These are phyloP conservation scores for Pterocles gutturalis DNA, from an alignment of 2,113 vertebrate species.

Conservation along the genomic window DNA sequence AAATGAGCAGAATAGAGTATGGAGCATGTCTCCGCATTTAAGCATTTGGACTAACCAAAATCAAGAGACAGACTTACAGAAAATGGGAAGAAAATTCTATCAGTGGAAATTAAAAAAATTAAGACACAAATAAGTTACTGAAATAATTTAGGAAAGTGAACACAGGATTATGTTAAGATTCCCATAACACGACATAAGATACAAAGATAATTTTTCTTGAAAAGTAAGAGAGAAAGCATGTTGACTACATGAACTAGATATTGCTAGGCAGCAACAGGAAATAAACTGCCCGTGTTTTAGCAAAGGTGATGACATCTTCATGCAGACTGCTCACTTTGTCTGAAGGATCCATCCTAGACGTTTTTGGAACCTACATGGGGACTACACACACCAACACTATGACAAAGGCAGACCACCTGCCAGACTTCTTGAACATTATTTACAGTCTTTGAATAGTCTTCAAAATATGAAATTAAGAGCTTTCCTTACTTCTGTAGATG, in stretches of 20 bases:
- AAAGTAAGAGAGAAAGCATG: not conserved
- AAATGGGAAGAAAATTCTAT: not conserved
- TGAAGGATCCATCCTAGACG: not conserved
- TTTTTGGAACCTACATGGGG: not conserved
- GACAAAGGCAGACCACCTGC: not conserved
- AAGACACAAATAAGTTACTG: not conserved
- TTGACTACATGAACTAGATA: not conserved
- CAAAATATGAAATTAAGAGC: not conserved
- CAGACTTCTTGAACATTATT: not conserved
- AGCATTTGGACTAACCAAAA: not conserved
- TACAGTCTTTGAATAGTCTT: not conserved
- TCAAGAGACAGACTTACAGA: not conserved
- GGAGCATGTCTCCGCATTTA: not conserved
- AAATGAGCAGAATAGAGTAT: not conserved
- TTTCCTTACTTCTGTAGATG: not conserved
- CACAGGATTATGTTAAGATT: not conserved
- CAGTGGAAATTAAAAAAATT: not conserved
- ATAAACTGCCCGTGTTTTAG: not conserved
- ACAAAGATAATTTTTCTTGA: not conserved
- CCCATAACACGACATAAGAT: not conserved
- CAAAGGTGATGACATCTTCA: not conserved
- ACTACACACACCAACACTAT: not conserved
- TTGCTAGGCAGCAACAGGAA: not conserved
- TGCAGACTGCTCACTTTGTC: not conserved
- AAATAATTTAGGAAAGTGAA: not conserved